These are phyloP conservation scores for Oryzias sinensis DNA, from an alignment of 2,797 vertebrate species.

Conservation along the genomic window DNA sequence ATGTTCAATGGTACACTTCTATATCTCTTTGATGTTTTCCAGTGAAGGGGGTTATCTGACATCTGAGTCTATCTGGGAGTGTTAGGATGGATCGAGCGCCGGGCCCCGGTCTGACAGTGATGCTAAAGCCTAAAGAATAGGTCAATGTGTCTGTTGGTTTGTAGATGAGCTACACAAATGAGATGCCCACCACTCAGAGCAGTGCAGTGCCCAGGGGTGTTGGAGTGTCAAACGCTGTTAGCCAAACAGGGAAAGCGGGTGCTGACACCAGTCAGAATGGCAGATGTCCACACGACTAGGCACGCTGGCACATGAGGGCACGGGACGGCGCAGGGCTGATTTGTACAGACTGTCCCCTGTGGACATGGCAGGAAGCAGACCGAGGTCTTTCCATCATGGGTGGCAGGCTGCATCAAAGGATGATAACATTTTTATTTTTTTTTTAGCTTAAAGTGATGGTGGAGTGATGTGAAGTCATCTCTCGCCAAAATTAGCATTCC, in stretches of 20 bases:
- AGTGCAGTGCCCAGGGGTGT: conserved; percentile 39
- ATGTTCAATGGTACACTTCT: conserved; percentile 52
- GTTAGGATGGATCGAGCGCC: conserved; percentile 49
- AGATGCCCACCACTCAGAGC: conserved; percentile 63
- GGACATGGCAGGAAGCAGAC: conserved; percentile 68
- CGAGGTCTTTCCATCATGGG: conserved; percentile 69
- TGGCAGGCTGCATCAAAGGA: conserved; percentile 54
- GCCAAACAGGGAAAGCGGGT: conserved; percentile 56
- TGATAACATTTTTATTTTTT: conserved; percentile 64
- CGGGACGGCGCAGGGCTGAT: conserved; percentile 49
- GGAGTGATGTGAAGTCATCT: conserved; percentile 21
- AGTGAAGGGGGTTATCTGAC: conserved; percentile 58
- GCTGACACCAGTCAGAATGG: conserved; percentile 77
- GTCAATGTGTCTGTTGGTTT: conserved; percentile 78
- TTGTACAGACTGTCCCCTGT: conserved; percentile 59
- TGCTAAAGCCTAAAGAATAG: conserved; percentile 79
- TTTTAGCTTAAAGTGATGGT: conserved; percentile 38
- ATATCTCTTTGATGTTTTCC: conserved; percentile 69
- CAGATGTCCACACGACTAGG: conserved; percentile 78
- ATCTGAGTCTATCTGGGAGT: conserved; percentile 56
- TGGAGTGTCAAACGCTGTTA: conserved; percentile 69
- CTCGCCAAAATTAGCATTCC: conserved; percentile 5
- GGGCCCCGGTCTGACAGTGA: conserved; percentile 72
- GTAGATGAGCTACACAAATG: conserved; percentile 59
- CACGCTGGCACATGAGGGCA: conserved; percentile 70